Evolutionary conservation across 2,113 vertebrate species (phyloP).

Genomic region (Mionectes macconnelli): DNA sequence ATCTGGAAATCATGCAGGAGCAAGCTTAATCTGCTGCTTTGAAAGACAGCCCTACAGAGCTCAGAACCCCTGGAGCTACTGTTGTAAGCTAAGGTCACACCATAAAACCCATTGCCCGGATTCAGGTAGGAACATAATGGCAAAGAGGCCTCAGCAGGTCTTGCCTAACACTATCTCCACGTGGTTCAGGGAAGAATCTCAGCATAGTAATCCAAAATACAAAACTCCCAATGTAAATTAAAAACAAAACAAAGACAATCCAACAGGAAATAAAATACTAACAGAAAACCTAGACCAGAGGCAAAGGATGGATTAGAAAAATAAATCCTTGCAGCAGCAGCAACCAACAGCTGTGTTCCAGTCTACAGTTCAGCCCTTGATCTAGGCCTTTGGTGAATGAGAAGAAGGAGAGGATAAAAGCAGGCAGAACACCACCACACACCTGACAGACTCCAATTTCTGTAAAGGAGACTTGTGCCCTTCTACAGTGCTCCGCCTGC

Average conservation of each 20-base stretch:
- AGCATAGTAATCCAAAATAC: neutral
- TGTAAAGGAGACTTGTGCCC: neutral
- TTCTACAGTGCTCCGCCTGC: neutral
- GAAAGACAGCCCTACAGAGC: neutral
- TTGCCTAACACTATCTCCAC: neutral
- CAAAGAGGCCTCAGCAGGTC: neutral
- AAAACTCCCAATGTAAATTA: neutral
- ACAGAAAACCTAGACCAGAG: neutral
- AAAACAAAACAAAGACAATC: no score
- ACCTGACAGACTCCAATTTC: neutral
- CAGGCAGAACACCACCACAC: neutral
- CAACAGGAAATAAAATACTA: neutral
- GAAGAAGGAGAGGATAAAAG: neutral
- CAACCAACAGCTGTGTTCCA: neutral
- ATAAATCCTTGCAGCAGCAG: neutral
- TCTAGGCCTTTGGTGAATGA: neutral
- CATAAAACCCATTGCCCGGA: neutral
- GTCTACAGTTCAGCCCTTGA: neutral
- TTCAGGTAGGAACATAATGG: neutral
- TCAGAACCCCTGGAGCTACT: neutral
- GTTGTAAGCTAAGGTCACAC: neutral
- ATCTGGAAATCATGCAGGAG: neutral
- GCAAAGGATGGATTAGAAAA: neutral
- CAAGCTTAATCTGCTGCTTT: neutral
- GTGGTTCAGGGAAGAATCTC: neutral